Evolutionary conservation across 2,113 vertebrate species (phyloP), one percentile per base, ranked within the genome.

Genomic region (Chaenocephalus aceratus): DNA sequence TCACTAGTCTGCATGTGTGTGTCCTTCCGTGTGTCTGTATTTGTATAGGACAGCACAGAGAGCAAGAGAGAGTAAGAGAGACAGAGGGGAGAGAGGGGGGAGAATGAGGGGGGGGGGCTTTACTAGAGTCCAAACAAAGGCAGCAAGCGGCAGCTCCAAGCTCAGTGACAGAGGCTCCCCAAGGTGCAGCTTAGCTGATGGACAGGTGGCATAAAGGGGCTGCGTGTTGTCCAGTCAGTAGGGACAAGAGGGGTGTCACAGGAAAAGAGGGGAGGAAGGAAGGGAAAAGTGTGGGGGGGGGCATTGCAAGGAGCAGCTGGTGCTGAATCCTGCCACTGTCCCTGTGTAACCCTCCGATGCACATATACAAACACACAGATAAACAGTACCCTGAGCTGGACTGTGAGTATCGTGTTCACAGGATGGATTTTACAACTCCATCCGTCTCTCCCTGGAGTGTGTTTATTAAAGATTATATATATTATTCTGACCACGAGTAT

Each of bases 201-300:
- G 94, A 94, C 94, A 94, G 91, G 92, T 88, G 90, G 89, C 87
- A 92, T 91, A 92, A 94, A 94, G 90, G 92, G 89, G 61, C 88
- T 88, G 88, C 89, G 54, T 93, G 93, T 92, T 91, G 90, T 91
- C 92, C 90, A 88, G 91, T 93, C 91, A 89, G 86, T 73, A 15
- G 85, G 81, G 88, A 92, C 91, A 89, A 89, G 86, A 81, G 81
- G 82, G 86, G 72, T 83, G 75, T 79, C 74, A 82, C 53, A 82
- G 79, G 77, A 81, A 73, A 66, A 16, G 30, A 21, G 69, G 75
- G 82, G 23, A 34, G 51, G 67, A 51, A 76, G 75, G 76, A 70
- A 80, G 51, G 57, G 61, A 49, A 66, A 65, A 65, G 44, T 11
- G 63, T 54, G 52, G 65, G 75, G 83, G 80, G 80, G 7, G 74